phyloP scores from a whole-genome alignment of 2,888 invertebrate species.

The Neoitamus cyanurus region DNA sequence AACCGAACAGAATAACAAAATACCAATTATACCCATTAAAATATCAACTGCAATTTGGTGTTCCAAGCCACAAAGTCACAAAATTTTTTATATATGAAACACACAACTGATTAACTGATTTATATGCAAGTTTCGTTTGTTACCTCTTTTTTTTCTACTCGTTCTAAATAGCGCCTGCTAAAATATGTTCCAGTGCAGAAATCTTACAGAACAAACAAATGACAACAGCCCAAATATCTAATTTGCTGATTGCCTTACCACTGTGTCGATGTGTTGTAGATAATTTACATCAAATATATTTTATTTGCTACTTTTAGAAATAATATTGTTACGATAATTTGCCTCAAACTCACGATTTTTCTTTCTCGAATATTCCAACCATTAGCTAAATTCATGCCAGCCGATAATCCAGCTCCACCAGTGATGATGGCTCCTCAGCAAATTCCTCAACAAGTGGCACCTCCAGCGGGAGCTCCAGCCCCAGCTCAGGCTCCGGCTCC shows the following conservation, averaged over 20 bases:
- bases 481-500: conserved; percentile 69
- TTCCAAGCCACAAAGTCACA: neutral
- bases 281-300: conserved; percentile 36
- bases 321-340: neutral
- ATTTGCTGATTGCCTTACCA: conserved; percentile 46
- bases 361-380: neutral
- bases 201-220: conserved; percentile 32
- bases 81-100: conserved; percentile 5
- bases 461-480: conserved; percentile 68
- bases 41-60: neutral
- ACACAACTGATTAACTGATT: neutral
- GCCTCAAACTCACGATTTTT: neutral
- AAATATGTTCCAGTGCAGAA: conserved; percentile 12
- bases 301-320: conserved; percentile 34
- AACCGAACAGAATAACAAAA: conserved; percentile 2
- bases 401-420: conserved; percentile 38
- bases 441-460: conserved; percentile 62
- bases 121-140: conserved; percentile 9
- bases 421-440: conserved; percentile 52
- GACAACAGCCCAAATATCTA: conserved; percentile 22
- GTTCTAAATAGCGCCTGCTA: conserved; percentile 18
- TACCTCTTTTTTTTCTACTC: conserved; percentile 6
- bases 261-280: conserved; percentile 53
- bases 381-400: conserved; percentile 54
- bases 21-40: neutral